Conservation (phyloP, 2,113 vertebrate species). For the Microtus pennsylvanicus region DNA sequence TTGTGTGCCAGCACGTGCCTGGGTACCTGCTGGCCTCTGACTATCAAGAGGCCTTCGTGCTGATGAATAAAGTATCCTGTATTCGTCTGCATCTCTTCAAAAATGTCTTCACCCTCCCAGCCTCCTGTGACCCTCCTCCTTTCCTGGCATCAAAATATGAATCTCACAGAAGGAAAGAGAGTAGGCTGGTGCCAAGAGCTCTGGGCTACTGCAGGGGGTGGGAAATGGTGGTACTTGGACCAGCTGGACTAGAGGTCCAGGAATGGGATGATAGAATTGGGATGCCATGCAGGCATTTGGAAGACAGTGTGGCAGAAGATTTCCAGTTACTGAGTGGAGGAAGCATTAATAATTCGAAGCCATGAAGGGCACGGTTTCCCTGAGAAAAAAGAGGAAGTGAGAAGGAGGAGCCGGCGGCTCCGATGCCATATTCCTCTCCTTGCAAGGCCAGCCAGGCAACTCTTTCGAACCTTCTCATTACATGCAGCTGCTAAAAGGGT, state of each 20-base stretch:
- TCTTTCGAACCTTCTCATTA: accelerated
- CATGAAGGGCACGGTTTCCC: neutral
- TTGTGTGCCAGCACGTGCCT: neutral
- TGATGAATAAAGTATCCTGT: neutral
- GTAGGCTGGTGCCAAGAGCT: accelerated
- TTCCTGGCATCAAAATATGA: neutral
- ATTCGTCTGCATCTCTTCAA: neutral
- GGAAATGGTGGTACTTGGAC: no score
- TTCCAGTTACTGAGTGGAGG: neutral
- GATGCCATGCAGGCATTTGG: neutral
- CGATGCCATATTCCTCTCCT: neutral
- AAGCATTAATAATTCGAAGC: neutral
- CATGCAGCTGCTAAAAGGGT: neutral
- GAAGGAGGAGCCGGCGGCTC: neutral
- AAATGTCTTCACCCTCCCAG: neutral
- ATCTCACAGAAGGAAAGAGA: neutral
- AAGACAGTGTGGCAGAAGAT: neutral
- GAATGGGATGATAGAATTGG: no score
- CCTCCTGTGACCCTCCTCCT: no score
- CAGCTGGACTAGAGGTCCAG: neutral
- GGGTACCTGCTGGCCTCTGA: neutral
- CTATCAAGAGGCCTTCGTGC: neutral
- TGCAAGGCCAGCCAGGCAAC: accelerated
- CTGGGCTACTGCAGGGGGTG: neutral
- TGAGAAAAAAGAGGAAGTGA: neutral